Conservation (phyloP, 1,140 invertebrate species). For the Heliconius eleuchia region DNA sequence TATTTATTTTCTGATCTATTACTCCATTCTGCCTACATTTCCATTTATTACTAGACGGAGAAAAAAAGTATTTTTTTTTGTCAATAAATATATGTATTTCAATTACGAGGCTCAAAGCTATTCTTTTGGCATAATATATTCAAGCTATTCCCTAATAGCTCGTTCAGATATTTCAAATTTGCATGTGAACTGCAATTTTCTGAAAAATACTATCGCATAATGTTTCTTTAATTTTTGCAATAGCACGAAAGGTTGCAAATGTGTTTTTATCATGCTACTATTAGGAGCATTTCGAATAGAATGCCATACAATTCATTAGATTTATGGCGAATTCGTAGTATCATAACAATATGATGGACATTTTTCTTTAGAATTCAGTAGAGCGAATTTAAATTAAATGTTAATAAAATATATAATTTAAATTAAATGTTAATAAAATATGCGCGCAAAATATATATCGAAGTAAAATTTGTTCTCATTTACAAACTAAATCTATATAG, state of each 20-base stretch:
- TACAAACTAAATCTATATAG: no score
- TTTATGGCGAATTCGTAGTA: background rate
- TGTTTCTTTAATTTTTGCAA: slow-evolving; percentile 10
- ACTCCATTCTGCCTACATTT: no score
- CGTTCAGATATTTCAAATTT: background rate
- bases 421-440: no score
- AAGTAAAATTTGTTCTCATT: no score
- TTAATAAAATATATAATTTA: no score
- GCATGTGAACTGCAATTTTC: slow-evolving; percentile 2
- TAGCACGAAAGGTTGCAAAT: background rate
- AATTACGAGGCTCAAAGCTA: background rate
- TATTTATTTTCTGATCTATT: no score
- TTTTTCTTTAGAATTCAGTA: no score
- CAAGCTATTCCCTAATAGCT: background rate
- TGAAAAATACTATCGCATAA: background rate
- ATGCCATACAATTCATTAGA: background rate
- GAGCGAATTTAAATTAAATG: no score
- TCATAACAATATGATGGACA: background rate
- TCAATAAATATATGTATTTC: background rate
- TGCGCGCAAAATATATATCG: no score
- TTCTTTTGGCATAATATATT: background rate
- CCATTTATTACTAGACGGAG: no score
- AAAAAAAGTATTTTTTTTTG: no score
- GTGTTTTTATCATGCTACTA: slow-evolving; percentile 5
- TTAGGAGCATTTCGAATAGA: background rate